Conservation (phyloP, 2,888 invertebrate species). For the Vesta saturnalis region DNA sequence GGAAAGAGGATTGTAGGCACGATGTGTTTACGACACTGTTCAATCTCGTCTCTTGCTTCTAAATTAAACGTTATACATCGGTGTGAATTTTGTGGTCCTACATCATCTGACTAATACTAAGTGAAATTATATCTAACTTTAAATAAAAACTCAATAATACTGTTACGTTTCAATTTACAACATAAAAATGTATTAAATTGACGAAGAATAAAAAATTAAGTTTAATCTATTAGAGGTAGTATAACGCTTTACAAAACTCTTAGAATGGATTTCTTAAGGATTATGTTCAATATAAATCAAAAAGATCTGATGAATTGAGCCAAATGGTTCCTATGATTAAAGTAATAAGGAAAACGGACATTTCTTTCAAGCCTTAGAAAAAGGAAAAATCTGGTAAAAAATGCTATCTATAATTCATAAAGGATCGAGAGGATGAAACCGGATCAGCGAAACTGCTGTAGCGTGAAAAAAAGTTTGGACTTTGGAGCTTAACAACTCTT, state of each 20-base stretch:
- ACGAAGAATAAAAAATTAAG: neutral
- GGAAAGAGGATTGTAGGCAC: slow-evolving; percentile 56
- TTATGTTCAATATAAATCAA: slow-evolving; percentile 55
- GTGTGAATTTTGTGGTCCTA: slow-evolving; percentile 49
- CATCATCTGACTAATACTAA: no score
- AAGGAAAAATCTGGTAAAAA: slow-evolving; percentile 59
- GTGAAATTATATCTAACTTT: slow-evolving; percentile 28
- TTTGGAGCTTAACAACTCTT: slow-evolving; percentile 42
- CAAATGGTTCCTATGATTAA: slow-evolving; percentile 64
- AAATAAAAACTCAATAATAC: no score
- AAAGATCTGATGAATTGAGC: slow-evolving; percentile 60
- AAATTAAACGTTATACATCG: slow-evolving; percentile 56
- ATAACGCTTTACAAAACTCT: slow-evolving; percentile 24
- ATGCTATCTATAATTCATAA: slow-evolving; percentile 62
- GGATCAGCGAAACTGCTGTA: slow-evolving; percentile 53
- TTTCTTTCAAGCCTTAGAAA: slow-evolving; percentile 53
- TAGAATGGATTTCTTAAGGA: slow-evolving; percentile 19
- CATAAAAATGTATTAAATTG: slow-evolving; percentile 14
- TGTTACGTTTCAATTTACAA: slow-evolving; percentile 10
- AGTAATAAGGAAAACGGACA: slow-evolving; percentile 62
- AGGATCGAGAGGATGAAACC: slow-evolving; percentile 54
- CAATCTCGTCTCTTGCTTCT: slow-evolving; percentile 56
- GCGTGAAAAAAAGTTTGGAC: slow-evolving; percentile 42
- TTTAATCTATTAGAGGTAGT: neutral
- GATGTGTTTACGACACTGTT: slow-evolving; percentile 61